Base-by-base conservation (phyloP, 2,797 vertebrate species). In the Threskiornis aethiopicus region DNA sequence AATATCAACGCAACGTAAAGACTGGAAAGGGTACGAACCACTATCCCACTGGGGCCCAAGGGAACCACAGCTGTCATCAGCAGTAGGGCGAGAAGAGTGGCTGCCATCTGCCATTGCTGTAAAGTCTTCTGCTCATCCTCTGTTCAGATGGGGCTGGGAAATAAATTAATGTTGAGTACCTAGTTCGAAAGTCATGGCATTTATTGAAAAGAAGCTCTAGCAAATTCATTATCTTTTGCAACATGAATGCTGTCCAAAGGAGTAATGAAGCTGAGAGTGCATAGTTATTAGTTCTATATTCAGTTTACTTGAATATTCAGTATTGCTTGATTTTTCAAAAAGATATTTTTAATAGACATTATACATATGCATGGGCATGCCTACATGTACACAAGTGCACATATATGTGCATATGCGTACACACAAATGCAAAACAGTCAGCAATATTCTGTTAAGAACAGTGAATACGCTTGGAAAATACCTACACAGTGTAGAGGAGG, bases 51-150 rank as follows among this genome's bases (percentile, higher is more conserved):
- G 58, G 91, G 90, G 65, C 76, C 75, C 61, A 61, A 70, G 94
- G 89, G 88, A 92, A 76, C 59, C 2, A 5, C 1, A 3, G 49
- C 71, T 47, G 55, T 29, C 84, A 89, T 71, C 90, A 92, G 70
- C 72, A 84, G 70, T 6, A 81, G 79, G 82, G 93, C 84, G 90
- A 91, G 76, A 84, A 82, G 79, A 80, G 83, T 75, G 78, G 42
- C 61, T 84, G 92, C 96, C 96, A 96, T 97, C 97, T 98, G 96
- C 86, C 67, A 55, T 69, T 67, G 42, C 67, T 93, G 42, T 72
- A 62, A 96, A 96, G 42, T 96, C 95, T 95, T 93, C 96, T 97
- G 94, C 72, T 93, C 58, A 16, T n/a, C 65, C 26, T 37, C 64
- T 13, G 8, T 65, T 93, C 76, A 79, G 89, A 64, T 4, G 6